Evolutionary conservation across 2,888 invertebrate species (phyloP), one percentile per base, ranked within the genome.

Genomic region (Cheilosia grossa): DNA sequence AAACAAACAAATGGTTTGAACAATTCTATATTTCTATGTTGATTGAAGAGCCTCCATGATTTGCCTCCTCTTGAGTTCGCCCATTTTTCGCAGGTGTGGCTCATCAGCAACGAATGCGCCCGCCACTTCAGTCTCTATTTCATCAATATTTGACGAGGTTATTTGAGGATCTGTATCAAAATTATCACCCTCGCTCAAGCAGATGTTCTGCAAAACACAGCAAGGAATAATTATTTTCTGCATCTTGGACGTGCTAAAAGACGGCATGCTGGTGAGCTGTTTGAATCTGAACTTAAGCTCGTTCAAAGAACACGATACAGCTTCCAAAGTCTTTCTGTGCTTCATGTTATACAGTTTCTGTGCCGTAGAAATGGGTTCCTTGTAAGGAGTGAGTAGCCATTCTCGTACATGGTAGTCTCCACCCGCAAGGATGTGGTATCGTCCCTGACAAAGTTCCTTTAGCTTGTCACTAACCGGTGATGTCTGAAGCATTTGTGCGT

Each of bases 171-270:
- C 54, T 0, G 13, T 4, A 5, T 64, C 61, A 4, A 69, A 75
- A 13, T 15, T 56, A 13, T 81, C 81, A 4, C 40, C 51, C 21
- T 47, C 56, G 3, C 64, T 58, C 13, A 75, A 21, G 19, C 75
- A 74, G 9, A 81, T 75, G 9, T 81, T 81, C n/a, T 81, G 75
- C 27, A 81, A 9, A 6, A 75, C 63, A 4, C 81, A 81, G 21
- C 81, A 75, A 21, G 81, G 69, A 5, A 27, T 53, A 1, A 81
- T 27, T 2, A 81, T 30, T 44, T 24, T 42, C 15, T 54, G 33
- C 5, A 63, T 44, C 42, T 70, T 75, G 4, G 33, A 10, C 9
- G 49, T 10, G 49, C 51, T 69, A 10, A 58, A 58, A 1, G 10
- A 51, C 10, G 30, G n/a, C 51, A 42, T 51, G 15, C 10, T 58